A percentile compares a stretch with the other conserved stretches of the same genome.
Conservation (phyloP, 2,113 vertebrate genomes). For the Xenopus borealis region DNA sequence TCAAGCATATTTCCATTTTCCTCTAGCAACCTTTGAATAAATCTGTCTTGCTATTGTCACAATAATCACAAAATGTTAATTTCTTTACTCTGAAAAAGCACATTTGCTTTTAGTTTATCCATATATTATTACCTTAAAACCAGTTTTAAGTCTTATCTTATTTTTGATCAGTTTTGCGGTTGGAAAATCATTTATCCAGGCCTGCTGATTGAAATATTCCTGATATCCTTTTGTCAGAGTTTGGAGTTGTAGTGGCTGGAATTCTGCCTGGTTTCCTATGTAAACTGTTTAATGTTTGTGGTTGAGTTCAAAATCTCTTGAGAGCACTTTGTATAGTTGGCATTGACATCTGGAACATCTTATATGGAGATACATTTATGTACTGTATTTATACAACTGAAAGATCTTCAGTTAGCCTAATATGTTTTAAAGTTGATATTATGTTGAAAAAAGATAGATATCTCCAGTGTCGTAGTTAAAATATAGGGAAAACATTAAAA, state of each 20-base stretch:
- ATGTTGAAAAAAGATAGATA: no score
- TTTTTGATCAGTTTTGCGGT: conserved; percentile 26
- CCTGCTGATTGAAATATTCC: conserved; percentile 32
- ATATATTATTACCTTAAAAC: background rate
- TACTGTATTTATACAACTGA: no score
- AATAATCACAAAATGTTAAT: background rate
- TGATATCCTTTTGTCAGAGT: conserved; percentile 19
- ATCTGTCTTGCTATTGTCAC: background rate
- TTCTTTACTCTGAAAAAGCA: background rate
- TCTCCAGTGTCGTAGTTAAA: no score
- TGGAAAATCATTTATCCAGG: conserved; percentile 37
- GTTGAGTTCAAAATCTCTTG: no score
- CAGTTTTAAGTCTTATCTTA: background rate
- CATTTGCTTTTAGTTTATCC: conserved; percentile 14
- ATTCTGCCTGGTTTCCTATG: conserved; percentile 37
- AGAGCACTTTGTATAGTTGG: no score
- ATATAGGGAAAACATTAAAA: no score
- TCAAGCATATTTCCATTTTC: no score
- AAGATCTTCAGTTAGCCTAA: no score
- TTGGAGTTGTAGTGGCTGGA: conserved; percentile 28
- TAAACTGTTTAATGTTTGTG: background rate
- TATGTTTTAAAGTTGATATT: no score
- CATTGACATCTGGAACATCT: no score
- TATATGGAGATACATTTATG: no score
- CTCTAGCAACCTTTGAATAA: no score